Evolutionary conservation across 2,113 vertebrate genomes (phyloP), one percentile per base, ranked within the genome.

Genomic region (Mobula birostris): DNA sequence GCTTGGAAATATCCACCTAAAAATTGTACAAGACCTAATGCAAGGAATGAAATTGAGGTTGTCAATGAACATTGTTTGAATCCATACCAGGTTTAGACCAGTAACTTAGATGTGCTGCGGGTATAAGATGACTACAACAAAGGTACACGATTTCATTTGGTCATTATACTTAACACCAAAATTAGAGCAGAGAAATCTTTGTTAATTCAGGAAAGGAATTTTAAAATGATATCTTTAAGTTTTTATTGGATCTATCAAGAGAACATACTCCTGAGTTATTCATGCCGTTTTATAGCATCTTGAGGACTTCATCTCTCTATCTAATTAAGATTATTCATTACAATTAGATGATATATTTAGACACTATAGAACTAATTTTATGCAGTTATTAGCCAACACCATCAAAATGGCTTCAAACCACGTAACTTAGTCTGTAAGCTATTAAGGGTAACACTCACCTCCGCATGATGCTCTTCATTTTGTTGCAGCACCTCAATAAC

Each of bases 401-500:
- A 17, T 72, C 74, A 93, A 93, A 93, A 93, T 93, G 63, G 36
- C n/a, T 27, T 93, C 36, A 74, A 72, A 93, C 68, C 68, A 74
- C 27, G 76, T 29, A 5, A 93, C 2, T 14, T 27, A 68, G 61
- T 72, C 24, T 56, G 21, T 66, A 80, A 12, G 2, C 17, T 29
- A 40, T 7, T 29, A 27, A 40, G 3, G 72, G 2, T 17, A 95
- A 96, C 94, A 96, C 98, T 98, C 96, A 99, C 99, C 98, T 99
- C 99, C 27, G 99, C 98, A 0, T 99, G 99, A 94, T 99, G 99
- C 95, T 99, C 99, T 95, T 99, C 99, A 0, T 99, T 99, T 96
- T 99, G 99, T 95, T 99, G 99, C 9, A 99, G 98, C 94, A 99
- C 99, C 96, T 99, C 99, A 87, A 99, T 99, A 95, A 99, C 98